phyloP scores from a whole-genome alignment of 2,113 vertebrate species.

The Trinectes maculatus region DNA sequence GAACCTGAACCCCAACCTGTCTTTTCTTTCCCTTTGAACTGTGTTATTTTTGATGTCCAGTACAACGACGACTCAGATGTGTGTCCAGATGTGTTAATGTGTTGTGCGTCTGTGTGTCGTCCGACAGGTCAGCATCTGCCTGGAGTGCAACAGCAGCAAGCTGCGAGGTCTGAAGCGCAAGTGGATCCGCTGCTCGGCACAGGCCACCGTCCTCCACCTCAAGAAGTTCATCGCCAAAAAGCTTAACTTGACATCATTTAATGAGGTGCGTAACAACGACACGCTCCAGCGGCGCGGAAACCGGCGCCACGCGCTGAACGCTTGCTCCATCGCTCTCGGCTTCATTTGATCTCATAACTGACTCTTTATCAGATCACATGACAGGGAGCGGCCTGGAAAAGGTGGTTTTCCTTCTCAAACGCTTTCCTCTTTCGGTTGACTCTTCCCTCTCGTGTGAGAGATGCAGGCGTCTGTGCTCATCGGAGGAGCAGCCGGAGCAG shows the following conservation, averaged over 20 bases:
- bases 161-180: slow-evolving; percentile 95
- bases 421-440: no score
- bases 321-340: background rate
- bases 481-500: background rate
- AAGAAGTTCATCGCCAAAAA: slow-evolving; percentile 99
- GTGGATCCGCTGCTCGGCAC: slow-evolving; percentile 99
- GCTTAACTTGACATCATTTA: slow-evolving; percentile 98
- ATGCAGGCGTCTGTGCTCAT: background rate
- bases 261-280: slow-evolving; percentile 85
- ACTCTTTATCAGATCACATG: no score
- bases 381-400: no score
- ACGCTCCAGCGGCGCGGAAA: background rate
- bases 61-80: no score
- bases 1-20: no score
- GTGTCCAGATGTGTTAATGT: no score
- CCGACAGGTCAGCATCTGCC: slow-evolving; percentile 94
- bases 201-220: slow-evolving; percentile 97
- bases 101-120: no score
- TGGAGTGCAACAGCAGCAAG: slow-evolving; percentile 99
- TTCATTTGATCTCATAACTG: background rate
- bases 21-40: no score
- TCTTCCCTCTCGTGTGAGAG: no score
- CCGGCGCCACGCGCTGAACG: background rate
- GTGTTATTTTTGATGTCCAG: no score
- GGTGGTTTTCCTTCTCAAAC: no score